Evolutionary conservation across 2,113 vertebrate species (phyloP), one percentile per base, ranked within the genome.

Genomic region (Sardina pilchardus): DNA sequence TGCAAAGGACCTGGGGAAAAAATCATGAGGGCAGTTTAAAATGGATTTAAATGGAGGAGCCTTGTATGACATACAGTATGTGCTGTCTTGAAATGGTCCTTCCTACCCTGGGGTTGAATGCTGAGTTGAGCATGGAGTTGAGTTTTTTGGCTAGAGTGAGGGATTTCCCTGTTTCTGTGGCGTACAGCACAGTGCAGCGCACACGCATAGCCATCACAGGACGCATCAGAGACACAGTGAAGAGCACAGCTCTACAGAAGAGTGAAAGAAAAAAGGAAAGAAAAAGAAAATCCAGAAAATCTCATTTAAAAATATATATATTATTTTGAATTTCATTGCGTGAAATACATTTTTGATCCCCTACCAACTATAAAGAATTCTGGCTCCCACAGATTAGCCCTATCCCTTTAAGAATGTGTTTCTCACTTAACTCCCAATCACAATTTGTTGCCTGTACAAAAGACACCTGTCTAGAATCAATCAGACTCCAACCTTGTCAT

Each of bases 101-200:
- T 82, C 87, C 84, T 90, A 97, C 97, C 94, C 91, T 93, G 81
- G 95, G 91, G 84, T 90, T 93, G 91, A 97, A 97, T 84, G 95
- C 96, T 36, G 92, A 91, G 87, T 87, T 96, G 89, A 97, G 95
- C 83, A 97, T 90, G 44, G 85, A 85, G 19, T 94, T 86, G 3
- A 97, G 93, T 71, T 91, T 91, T 71, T 21, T 90, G 84, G 96
- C 97, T 0, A 97, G 92, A 0, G 93, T 94, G 90, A 96, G 96
- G 0, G 97, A 97, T 75, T 94, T 97, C 30, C 97, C 96, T 0
- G 96, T 97, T 91, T 97, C 97, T 0, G 97, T 96, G 0, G 97
- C 97, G 34, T 94, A 97, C 81, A 97, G 91, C 5, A 97, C 89
- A 0, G 96, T 97, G 80, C 91, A 95, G 78, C 90, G 93, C 87